Base-by-base conservation (phyloP, 2,888 invertebrate genomes). In the Tricholauxania praeusta region DNA sequence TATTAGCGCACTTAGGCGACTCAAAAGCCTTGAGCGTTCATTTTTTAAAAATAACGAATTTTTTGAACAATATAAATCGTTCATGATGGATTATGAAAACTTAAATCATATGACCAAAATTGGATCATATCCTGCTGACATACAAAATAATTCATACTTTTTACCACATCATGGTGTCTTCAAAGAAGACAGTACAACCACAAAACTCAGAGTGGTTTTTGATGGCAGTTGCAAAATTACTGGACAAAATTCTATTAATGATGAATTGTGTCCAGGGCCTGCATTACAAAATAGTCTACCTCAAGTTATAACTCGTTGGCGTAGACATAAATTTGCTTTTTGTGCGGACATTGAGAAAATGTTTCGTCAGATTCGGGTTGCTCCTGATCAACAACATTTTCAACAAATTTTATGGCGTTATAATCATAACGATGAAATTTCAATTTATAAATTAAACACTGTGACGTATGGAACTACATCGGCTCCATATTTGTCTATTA, bases 381-480 rank as follows among this genome's bases (percentile, higher is more conserved):
- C 17, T 32, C 17, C 39, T 3, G 49, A 65, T 2, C 73, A 73
- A 47, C 62, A 57, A 51, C 15, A 57, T 51, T 76, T 52, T 71
- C 77, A 76, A n/a, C 75, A 72, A 19, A 75, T 77, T 64, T 65
- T 77, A 12, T 77, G 77, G 74, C 63, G 73, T 12, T 28, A 8
- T 14, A 64, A 12, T 2, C 19, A 49, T 3, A 19, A 8, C n/a
- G 72, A 74, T 32, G 66, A 68, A 12, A 72, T 75, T 57, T 74
- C 67, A 7, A 71, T 74, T 28, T 77, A 73, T 48, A 57, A 74
- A 63, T 32, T 75, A 7, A 71, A 64, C 6, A 76, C 72, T 12
- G 67, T 75, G 1, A 77, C 72, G 48, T 69, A 53, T 63, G 76
- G 73, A n/a, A 63, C 63, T 17, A 63, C 48, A 12, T 63, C 47